phyloP scores from a whole-genome alignment of 2,113 vertebrate genomes.

The Galeopterus variegatus region DNA sequence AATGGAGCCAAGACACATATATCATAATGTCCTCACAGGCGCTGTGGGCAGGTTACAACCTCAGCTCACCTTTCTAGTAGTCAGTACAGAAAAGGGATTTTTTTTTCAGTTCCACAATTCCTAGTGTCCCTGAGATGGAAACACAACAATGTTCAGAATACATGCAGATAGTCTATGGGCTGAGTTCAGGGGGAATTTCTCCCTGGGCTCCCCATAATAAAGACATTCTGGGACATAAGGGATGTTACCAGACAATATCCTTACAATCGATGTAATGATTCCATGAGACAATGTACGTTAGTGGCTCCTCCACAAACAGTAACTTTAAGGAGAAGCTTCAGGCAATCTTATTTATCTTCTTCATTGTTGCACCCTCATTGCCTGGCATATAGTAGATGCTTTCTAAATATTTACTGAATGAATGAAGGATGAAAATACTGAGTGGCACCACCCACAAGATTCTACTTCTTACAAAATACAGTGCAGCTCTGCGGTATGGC shows the following conservation, averaged over 20 bases:
- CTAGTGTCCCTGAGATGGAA: neutral
- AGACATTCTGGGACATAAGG: neutral
- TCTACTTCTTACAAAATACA: neutral
- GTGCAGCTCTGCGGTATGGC: accelerated
- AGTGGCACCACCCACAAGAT: neutral
- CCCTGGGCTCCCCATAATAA: neutral
- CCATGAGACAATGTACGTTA: neutral
- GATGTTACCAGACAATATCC: neutral
- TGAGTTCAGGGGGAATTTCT: neutral
- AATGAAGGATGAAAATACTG: neutral
- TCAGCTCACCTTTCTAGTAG: neutral
- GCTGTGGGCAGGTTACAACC: neutral
- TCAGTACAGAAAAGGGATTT: neutral
- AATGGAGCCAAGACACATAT: neutral
- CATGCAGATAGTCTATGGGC: too few species aligned
- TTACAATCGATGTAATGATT: neutral
- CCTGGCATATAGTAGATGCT: neutral
- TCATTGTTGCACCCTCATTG: neutral
- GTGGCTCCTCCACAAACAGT: neutral
- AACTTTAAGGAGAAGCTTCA: neutral
- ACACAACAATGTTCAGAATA: neutral
- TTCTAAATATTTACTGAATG: neutral
- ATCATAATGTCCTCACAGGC: neutral
- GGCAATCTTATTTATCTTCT: neutral
- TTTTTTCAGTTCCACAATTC: neutral